A percentile compares a stretch with the other conserved stretches of the same genome.
Conservation (phyloP, 2,113 vertebrate genomes). For the Numida meleagris region DNA sequence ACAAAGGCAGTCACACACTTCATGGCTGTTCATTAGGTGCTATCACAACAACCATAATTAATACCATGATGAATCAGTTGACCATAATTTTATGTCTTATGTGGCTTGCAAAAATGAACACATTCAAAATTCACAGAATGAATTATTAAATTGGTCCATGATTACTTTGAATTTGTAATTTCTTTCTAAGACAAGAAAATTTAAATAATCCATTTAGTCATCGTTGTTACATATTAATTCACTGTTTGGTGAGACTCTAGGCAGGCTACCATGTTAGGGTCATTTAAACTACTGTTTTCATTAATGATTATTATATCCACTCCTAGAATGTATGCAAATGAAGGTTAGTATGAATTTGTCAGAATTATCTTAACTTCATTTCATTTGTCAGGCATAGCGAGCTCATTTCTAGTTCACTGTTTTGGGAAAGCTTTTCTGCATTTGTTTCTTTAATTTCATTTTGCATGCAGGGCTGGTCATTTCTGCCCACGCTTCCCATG, state of each 20-base stretch:
- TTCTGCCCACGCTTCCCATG: not conserved
- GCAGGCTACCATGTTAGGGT: not conserved
- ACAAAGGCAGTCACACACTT: not conserved
- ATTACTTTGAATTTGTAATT: slow-evolving; percentile 47
- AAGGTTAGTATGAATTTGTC: slow-evolving; percentile 52
- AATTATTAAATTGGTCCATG: not conserved
- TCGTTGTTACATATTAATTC: slow-evolving; percentile 44
- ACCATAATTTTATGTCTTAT: not conserved
- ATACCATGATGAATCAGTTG: not conserved
- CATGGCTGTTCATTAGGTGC: not conserved
- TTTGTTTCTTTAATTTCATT: slow-evolving; percentile 49
- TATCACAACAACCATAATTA: not conserved
- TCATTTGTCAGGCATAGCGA: slow-evolving; percentile 17
- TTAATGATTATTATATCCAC: slow-evolving; percentile 25
- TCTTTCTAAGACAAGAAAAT: slow-evolving; percentile 36
- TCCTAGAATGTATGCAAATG: slow-evolving; percentile 54
- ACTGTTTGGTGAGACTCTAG: slow-evolving; percentile 23
- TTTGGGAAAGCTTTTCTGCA: slow-evolving; percentile 20
- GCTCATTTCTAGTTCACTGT: slow-evolving; percentile 21
- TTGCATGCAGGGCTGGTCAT: slow-evolving; percentile 2
- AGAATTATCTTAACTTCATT: slow-evolving; percentile 60
- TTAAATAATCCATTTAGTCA: slow-evolving; percentile 71
- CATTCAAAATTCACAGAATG: slow-evolving; percentile 27
- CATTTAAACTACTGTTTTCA: slow-evolving; percentile 58
- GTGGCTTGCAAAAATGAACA: not conserved